Conservation (phyloP, 2,113 vertebrate genomes). For the Laterallus jamaicensis region DNA sequence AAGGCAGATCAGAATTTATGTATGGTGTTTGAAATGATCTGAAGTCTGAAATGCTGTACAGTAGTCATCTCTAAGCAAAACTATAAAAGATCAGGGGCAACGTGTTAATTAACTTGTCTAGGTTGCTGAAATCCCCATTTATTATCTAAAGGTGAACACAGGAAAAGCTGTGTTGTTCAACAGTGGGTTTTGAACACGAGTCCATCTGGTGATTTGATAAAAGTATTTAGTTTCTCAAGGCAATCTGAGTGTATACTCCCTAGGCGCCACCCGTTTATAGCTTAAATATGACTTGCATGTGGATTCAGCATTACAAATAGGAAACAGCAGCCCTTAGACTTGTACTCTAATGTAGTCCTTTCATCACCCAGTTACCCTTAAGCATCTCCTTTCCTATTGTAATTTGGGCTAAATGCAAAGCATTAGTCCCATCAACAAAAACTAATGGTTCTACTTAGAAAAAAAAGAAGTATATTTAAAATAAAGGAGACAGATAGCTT, state of each 20-base stretch:
- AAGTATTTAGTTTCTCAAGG: slow-evolving; percentile 91
- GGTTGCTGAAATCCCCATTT: background rate
- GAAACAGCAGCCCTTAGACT: slow-evolving; percentile 88
- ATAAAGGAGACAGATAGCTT: slow-evolving; percentile 61
- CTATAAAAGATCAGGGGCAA: background rate
- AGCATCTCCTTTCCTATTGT: slow-evolving; percentile 90
- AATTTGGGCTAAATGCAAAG: slow-evolving; percentile 94
- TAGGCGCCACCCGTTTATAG: slow-evolving; percentile 87
- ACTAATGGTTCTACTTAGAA: slow-evolving; percentile 87
- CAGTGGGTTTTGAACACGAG: slow-evolving; percentile 68
- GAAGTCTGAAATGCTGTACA: background rate
- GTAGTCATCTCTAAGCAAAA: background rate
- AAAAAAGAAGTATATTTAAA: slow-evolving; percentile 73
- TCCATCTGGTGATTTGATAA: slow-evolving; percentile 94
- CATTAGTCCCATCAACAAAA: slow-evolving; percentile 94
- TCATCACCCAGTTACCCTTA: slow-evolving; percentile 93
- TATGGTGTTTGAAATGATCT: background rate
- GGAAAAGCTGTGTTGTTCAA: slow-evolving; percentile 41
- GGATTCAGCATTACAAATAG: slow-evolving; percentile 89
- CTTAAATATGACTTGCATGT: slow-evolving; percentile 93
- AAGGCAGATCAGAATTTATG: background rate
- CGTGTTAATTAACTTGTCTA: background rate
- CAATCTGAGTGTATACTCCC: slow-evolving; percentile 81
- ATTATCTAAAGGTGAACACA: background rate
- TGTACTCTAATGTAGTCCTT: slow-evolving; percentile 91